Conservation (phyloP, 2,113 vertebrate species). For the Furnarius figulus region DNA sequence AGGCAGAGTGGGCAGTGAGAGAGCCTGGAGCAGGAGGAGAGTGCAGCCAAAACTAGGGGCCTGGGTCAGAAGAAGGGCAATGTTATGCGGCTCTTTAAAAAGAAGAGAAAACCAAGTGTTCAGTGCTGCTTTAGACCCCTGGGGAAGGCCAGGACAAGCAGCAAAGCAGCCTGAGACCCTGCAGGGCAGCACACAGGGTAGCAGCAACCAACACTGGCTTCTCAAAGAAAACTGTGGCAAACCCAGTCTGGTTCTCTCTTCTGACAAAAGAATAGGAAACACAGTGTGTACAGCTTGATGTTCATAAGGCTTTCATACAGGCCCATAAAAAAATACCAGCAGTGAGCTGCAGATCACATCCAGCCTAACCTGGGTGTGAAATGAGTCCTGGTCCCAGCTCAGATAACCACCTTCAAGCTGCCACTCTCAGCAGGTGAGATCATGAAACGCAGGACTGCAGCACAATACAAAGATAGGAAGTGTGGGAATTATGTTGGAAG, state of each 20-base stretch:
- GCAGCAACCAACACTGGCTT: accelerated
- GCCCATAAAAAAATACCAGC: not conserved
- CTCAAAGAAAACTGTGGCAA: not conserved
- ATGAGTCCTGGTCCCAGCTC: not conserved
- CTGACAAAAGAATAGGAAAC: not conserved
- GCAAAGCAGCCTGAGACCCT: not conserved
- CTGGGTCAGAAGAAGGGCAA: not conserved
- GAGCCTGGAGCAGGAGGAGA: not conserved
- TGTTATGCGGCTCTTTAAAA: not conserved
- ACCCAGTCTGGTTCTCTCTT: not conserved
- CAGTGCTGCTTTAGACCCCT: not conserved
- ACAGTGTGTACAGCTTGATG: not conserved
- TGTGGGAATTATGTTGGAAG: not conserved
- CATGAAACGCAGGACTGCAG: not conserved
- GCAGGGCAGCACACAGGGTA: accelerated
- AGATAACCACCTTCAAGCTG: not conserved
- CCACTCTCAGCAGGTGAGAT: not conserved
- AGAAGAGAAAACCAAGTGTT: not conserved
- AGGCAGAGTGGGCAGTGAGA: not conserved
- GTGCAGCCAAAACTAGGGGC: accelerated
- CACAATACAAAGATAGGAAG: not conserved
- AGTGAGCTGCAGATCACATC: not conserved
- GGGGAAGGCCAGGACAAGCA: not conserved
- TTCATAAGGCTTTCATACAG: not conserved
- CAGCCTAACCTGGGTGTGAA: not conserved